phyloP scores from a whole-genome alignment of 2,888 invertebrate genomes.

The Sisyra nigra region DNA sequence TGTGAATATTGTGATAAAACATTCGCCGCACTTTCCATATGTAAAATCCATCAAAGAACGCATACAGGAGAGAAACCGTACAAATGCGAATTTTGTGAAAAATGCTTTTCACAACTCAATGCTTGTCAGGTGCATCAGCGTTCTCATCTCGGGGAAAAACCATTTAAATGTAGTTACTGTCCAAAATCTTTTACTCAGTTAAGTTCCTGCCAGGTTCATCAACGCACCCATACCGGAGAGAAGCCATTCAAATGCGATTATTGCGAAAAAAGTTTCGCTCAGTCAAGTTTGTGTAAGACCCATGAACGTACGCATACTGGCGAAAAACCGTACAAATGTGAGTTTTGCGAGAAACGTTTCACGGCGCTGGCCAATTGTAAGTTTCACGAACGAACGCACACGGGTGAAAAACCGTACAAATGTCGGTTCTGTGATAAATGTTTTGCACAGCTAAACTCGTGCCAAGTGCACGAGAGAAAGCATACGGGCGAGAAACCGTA shows the following conservation, averaged over 20 bases:
- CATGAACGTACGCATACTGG: constrained; percentile 1
- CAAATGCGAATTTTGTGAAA: constrained; percentile 1
- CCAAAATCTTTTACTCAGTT: not conserved
- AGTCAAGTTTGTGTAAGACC: not conserved
- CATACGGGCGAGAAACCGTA: constrained; percentile 1
- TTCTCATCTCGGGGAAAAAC: constrained; percentile 1
- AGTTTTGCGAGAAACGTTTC: not conserved
- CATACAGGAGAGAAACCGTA: constrained; percentile 2
- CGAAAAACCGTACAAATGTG: constrained; percentile 1
- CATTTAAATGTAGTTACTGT: not conserved
- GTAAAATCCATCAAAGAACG: not conserved
- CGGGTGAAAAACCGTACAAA: not conserved
- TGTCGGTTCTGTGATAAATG: not conserved
- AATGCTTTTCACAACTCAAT: not conserved
- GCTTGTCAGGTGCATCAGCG: not conserved
- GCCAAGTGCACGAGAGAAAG: not conserved
- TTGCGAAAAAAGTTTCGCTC: not conserved
- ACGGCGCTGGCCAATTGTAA: not conserved
- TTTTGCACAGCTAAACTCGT: not conserved
- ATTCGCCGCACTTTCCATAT: not conserved
- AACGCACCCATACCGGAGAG: not conserved
- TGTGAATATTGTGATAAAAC: not conserved
- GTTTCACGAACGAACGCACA: not conserved
- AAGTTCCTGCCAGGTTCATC: not conserved
- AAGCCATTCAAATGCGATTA: constrained; percentile 1